Conservation (phyloP, 1,140 invertebrate genomes). For the Glomeris maerens region DNA sequence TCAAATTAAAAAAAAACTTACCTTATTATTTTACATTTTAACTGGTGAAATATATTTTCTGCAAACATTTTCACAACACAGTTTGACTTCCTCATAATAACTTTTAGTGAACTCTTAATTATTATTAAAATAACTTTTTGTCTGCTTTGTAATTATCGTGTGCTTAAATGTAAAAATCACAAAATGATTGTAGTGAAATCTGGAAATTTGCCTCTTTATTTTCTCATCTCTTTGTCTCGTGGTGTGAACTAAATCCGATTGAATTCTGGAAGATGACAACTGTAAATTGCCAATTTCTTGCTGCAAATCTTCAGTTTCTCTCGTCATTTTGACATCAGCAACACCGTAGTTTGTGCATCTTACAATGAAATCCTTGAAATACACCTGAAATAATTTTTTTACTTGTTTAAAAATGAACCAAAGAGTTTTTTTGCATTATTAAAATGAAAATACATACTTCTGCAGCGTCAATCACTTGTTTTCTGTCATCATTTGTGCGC, state of each 20-base stretch:
- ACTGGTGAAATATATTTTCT: no score
- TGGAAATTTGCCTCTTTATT: slow-evolving; percentile 53
- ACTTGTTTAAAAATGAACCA: no score
- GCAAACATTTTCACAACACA: no score
- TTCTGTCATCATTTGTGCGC: slow-evolving; percentile 43
- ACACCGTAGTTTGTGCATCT: slow-evolving; percentile 62
- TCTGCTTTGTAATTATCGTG: no score
- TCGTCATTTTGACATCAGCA: slow-evolving; percentile 43
- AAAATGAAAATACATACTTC: slow-evolving; percentile 31
- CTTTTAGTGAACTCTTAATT: no score
- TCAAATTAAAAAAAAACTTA: no score
- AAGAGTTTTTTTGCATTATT: no score
- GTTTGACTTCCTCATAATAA: no score
- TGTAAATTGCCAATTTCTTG: background rate
- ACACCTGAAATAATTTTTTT: slow-evolving; percentile 38
- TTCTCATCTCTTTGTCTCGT: slow-evolving; percentile 45
- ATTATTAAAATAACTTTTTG: no score
- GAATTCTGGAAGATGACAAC: slow-evolving; percentile 8
- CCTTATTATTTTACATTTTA: no score
- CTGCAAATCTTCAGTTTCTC: slow-evolving; percentile 14
- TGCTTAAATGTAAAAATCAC: no score
- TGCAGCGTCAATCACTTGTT: slow-evolving; percentile 51
- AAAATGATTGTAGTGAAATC: no score
- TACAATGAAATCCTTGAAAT: slow-evolving; percentile 69
- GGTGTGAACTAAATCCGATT: slow-evolving; percentile 18